Base-by-base conservation (phyloP, 2,797 vertebrate genomes). In the Mycteria americana region DNA sequence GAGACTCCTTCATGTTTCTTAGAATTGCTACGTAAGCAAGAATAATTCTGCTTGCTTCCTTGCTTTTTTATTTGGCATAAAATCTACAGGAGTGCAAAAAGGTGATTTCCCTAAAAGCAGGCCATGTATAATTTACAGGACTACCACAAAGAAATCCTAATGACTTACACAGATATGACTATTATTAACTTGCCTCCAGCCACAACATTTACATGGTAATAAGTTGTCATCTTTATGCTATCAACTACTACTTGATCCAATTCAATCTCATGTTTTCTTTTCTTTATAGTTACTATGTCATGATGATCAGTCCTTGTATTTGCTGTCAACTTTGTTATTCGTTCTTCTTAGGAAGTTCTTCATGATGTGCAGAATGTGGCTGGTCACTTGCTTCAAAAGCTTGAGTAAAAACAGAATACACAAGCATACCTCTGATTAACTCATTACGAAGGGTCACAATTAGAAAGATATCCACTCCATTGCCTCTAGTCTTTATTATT, bases 251-350 rank as follows among this genome's bases (percentile, higher is more conserved):
- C 39, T 85, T 81, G 19, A 81, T 81, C 65, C 77, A 78, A 37
- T 86, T 57, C 62, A 92, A 9, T 85, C 51, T 89, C 60, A 33
- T 92, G 30, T 82, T 82, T 83, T 87, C 73, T 93, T 93, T 94
- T 81, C 72, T 60, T 79, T 79, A 51, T 45, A 69, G 24, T 51
- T 78, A 31, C 56, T 60, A 6, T 78, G 51, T 88, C 35, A 33
- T 75, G 50, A 46, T 67, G 57, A 74, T 83, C 51, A 56, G 18
- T 68, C 46, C 0, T 0, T 91, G 15, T 80, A 57, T 92, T 93
- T 83, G 22, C 69, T 94, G 45, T 72, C 80, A 88, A 6, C 35
- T 92, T 68, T 41, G 30, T 67, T 78, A 65, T 11, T 85, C 3
- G 0, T 35, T 88, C 24, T 35, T 73, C 72, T 82, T 43, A 33